Conservation (phyloP, 2,797 vertebrate genomes). For the Poeciliopsis turneri region DNA sequence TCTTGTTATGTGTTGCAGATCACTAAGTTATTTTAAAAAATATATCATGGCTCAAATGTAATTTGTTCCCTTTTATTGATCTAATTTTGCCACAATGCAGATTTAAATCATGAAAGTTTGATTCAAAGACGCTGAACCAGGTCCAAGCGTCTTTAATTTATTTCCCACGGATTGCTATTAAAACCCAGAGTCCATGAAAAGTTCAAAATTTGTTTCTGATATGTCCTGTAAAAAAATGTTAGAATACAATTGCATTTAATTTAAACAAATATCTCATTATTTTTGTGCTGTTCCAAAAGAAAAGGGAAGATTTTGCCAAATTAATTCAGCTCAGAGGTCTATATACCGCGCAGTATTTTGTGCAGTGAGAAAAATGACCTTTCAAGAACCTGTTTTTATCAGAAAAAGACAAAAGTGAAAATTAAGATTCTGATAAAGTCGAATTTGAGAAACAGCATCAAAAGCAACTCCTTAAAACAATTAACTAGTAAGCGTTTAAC, state of each 20-base stretch:
- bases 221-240: background rate
- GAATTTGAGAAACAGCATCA: too few relatives aligned
- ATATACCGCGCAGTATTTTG: conserved; percentile 19
- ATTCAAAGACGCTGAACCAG: background rate
- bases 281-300: background rate
- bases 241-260: background rate
- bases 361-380: conserved; percentile 10
- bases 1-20: background rate
- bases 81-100: background rate
- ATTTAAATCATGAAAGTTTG: background rate
- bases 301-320: background rate
- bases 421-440: too few relatives aligned
- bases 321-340: background rate
- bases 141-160: background rate
- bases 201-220: background rate
- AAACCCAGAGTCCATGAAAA: background rate
- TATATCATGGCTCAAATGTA: background rate
- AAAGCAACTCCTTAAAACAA: conserved; percentile 3
- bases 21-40: background rate
- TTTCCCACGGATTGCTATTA: background rate
- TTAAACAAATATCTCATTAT: background rate
- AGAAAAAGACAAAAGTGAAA: conserved; percentile 2
- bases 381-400: conserved; percentile 13
- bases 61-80: conserved; percentile 14
- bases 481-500: conserved; percentile 10